A percentile compares a stretch with the other conserved stretches of the same genome.
Evolutionary conservation across 2,113 vertebrate species (phyloP).

Genomic region (Diglossa brunneiventris): DNA sequence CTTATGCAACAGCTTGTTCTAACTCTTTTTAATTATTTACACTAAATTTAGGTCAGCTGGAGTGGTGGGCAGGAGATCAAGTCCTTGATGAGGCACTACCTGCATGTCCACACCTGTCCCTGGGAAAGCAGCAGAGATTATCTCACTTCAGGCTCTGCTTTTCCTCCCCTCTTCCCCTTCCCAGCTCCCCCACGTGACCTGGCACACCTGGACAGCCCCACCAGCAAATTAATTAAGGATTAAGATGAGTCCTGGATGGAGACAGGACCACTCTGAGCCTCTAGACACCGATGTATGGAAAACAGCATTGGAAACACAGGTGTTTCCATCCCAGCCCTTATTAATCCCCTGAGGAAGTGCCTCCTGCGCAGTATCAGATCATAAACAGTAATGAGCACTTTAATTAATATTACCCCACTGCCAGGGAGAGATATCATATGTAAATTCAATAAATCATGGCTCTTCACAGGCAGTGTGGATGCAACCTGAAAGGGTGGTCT

Average conservation of each 20-base stretch:
- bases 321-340: not conserved
- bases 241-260: not conserved
- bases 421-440: not conserved
- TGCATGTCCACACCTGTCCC: not conserved
- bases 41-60: not conserved
- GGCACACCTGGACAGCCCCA: not conserved
- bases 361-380: not conserved
- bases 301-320: not conserved
- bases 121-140: not conserved
- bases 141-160: not conserved
- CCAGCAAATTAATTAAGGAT: constrained; percentile 1
- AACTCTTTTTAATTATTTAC: not conserved
- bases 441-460: not conserved
- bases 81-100: not conserved
- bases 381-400: not conserved
- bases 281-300: not conserved
- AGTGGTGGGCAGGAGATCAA: not conserved
- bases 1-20: not conserved
- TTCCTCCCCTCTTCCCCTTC: not conserved
- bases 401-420: constrained; percentile 23
- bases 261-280: not conserved
- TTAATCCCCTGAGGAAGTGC: constrained; percentile 10
- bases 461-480: not conserved
- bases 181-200: not conserved
- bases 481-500: not conserved